These are phyloP conservation scores for Phalangium opilio DNA, from an alignment of 2,888 invertebrate species.

Conservation along the genomic window DNA sequence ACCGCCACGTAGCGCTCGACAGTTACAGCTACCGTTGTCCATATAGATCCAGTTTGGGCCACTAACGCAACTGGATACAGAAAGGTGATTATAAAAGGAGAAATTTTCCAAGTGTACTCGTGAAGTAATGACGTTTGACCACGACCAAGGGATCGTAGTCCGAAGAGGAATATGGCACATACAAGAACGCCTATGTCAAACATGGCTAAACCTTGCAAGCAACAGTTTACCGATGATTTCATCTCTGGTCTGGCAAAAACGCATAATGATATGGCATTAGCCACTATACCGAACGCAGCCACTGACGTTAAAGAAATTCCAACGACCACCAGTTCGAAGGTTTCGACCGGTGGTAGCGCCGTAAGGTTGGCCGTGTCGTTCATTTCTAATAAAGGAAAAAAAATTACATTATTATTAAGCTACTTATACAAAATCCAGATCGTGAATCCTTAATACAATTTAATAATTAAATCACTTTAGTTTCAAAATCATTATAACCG, in stretches of 20 bases:
- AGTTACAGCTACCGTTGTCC: conserved; percentile 51
- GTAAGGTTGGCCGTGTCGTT: neutral
- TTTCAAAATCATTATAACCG: too few relatives aligned
- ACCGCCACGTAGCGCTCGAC: conserved; percentile 81
- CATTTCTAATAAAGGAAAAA: too few relatives aligned
- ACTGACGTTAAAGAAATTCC: conserved; percentile 10
- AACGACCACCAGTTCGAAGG: conserved; percentile 13
- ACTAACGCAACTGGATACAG: conserved; percentile 70
- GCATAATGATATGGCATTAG: conserved; percentile 12
- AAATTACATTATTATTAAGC: too few relatives aligned
- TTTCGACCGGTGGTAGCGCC: conserved; percentile 6
- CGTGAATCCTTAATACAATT: too few relatives aligned
- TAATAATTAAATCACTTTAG: too few relatives aligned
- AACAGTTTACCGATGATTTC: conserved; percentile 13
- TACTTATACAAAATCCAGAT: too few relatives aligned
- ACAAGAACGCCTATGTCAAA: conserved; percentile 60
- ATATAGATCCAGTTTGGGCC: conserved; percentile 74
- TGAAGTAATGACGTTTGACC: conserved; percentile 2
- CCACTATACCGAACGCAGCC: conserved; percentile 10
- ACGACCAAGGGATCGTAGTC: conserved; percentile 41
- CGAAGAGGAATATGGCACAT: conserved; percentile 69
- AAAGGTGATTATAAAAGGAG: conserved; percentile 61
- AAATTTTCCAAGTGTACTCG: conserved; percentile 48
- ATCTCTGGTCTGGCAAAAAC: conserved; percentile 15
- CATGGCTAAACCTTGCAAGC: conserved; percentile 46